Evolutionary conservation across 1,140 invertebrate genomes (phyloP), one percentile per base, ranked within the genome.

Genomic region (Sitophilus oryzae): DNA sequence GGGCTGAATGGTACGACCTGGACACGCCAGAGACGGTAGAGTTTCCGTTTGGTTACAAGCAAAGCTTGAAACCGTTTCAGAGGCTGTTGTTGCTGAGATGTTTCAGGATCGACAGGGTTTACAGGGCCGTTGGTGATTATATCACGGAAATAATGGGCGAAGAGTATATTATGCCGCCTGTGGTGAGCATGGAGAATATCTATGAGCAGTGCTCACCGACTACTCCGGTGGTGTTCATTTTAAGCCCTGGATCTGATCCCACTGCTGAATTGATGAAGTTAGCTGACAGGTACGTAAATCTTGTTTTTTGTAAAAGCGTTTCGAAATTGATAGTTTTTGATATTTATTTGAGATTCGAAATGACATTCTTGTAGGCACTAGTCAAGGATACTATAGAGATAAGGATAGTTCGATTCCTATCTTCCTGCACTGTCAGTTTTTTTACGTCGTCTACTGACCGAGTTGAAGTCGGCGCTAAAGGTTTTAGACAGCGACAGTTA

Each of bases 201-300:
- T 91, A 79, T 65, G 84, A 91, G 49, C 88, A 93, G 69, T 91
- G 87, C 52, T 82, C 81, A 0, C 79, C 86, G 0, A 77, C 70
- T 5, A 91, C 84, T 52, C 90, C 91, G 0, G 85, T 93, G 11
- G 82, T 93, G 38, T 93, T 96, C 66, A 88, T 94, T 50, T 74
- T 93, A 18, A 91, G 88, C 65, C 86, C 89, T 8, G 90, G 90
- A 0, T 89, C 89, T 0, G 91, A 96, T 76, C 90, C 91, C 16
- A 88, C 88, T 0, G 82, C 79, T 40, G 90, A 94, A 67, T 69
- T 96, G n/a, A 86, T 91, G 77, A 93, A 92, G 72, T 67, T 94
- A 16, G 89, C 87, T 0, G 87, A 91, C 41, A 74, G 74, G 56
- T 62, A 57, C 52, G 15, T 6, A 14, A 34, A 10, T 42, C 3